Percentiles rank a stretch among this genome's conserved stretches.
Evolutionary conservation across 2,113 vertebrate genomes (phyloP).

Genomic region (Dromaius novaehollandiae): DNA sequence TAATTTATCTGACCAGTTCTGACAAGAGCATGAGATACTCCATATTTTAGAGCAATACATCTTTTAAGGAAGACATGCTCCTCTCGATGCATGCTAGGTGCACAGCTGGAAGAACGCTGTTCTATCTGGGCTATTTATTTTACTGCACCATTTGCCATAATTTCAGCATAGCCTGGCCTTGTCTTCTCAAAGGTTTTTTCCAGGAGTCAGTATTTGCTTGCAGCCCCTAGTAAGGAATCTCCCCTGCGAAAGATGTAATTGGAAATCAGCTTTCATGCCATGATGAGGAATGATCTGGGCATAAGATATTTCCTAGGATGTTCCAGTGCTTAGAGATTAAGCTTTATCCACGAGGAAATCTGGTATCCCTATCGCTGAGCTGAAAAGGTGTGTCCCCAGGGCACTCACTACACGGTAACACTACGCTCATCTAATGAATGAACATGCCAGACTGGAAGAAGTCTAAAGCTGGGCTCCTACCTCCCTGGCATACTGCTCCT

Average conservation of each 20-base stretch:
- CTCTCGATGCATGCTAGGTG: too few relatives aligned
- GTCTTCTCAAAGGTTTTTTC: background rate
- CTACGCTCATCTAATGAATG: background rate
- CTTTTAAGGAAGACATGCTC: background rate
- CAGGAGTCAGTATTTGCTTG: background rate
- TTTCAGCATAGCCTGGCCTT: background rate
- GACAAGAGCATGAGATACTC: background rate
- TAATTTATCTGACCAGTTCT: background rate
- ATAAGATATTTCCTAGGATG: background rate
- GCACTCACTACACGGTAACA: background rate
- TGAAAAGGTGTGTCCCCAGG: background rate
- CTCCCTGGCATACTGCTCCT: background rate
- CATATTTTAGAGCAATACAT: fast-evolving
- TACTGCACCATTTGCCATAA: background rate
- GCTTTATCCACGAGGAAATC: background rate
- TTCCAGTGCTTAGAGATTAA: background rate
- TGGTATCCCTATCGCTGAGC: background rate
- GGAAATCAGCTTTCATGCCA: background rate
- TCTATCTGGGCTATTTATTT: background rate
- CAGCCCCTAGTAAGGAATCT: background rate
- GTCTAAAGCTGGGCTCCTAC: background rate
- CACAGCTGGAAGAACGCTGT: fast-evolving
- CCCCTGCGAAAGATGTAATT: too few relatives aligned
- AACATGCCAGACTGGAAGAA: background rate
- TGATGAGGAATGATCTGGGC: background rate